A percentile compares a stretch with the other conserved stretches of the same genome.
These are phyloP conservation scores for Lacanobia wlatinum DNA, from an alignment of 2,888 invertebrate genomes.

Conservation along the genomic window DNA sequence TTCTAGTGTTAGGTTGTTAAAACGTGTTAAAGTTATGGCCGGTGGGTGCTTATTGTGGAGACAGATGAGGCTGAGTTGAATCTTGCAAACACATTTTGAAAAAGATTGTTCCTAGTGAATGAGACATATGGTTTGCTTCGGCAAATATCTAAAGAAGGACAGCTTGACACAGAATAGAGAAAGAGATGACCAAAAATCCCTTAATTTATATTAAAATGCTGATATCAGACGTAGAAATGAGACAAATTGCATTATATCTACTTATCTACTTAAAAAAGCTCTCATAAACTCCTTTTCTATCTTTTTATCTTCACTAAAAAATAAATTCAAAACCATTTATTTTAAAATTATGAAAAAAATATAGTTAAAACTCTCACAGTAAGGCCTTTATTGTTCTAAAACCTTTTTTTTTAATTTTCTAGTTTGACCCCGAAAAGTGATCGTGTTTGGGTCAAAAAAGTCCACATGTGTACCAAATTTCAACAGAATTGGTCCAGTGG, in stretches of 20 bases:
- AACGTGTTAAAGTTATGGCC: background rate
- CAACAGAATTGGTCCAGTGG: no score
- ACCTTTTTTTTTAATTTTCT: no score
- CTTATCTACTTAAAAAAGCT: background rate
- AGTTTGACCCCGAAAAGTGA: no score
- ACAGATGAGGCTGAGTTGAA: background rate
- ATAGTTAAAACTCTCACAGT: no score
- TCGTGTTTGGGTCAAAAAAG: no score
- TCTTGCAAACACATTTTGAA: background rate
- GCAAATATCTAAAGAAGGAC: background rate
- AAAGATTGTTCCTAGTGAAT: background rate
- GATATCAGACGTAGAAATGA: background rate
- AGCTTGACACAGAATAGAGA: background rate
- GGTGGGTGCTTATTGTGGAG: background rate
- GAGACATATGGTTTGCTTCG: background rate
- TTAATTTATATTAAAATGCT: background rate
- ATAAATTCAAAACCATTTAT: no score
- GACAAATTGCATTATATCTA: background rate
- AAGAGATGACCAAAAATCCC: background rate
- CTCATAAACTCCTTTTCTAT: no score
- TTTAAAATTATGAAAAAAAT: no score
- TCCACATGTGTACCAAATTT: no score
- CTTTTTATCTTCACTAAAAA: no score
- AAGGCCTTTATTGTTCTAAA: no score
- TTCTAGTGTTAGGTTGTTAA: slow-evolving; percentile 23